Evolutionary conservation across 2,113 vertebrate genomes (phyloP).

Genomic region (Pungitius pungitius): DNA sequence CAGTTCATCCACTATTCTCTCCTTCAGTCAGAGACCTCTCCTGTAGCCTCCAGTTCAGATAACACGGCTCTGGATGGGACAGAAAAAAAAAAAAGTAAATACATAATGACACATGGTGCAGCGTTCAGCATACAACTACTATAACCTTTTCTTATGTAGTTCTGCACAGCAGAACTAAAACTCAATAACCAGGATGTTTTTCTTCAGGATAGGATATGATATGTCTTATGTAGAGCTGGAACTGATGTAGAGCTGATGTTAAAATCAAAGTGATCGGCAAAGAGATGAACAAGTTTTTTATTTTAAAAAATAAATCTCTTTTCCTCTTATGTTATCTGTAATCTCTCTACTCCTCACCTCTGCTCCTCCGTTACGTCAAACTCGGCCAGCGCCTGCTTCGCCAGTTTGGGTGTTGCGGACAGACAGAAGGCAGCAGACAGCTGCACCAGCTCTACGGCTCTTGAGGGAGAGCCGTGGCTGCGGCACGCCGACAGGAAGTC

Average conservation of each 20-base stretch:
- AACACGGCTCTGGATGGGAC: conserved; percentile 57
- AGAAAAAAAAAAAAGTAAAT: conserved; percentile 2
- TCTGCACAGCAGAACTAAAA: not conserved
- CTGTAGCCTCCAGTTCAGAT: conserved; percentile 64
- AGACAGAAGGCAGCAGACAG: conserved; percentile 84
- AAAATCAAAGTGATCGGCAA: too few species aligned
- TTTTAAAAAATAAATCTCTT: too few species aligned
- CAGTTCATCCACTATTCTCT: not conserved
- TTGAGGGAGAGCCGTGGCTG: conserved; percentile 50
- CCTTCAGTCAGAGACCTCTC: conserved; percentile 49
- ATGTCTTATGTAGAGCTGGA: not conserved
- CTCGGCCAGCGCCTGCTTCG: conserved; percentile 49
- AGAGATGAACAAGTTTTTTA: too few species aligned
- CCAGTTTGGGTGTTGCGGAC: conserved; percentile 73
- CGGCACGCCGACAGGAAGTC: conserved; percentile 81
- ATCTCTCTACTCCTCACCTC: too few species aligned
- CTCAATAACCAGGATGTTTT: not conserved
- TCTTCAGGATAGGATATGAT: not conserved
- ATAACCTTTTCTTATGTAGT: not conserved
- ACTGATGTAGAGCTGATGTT: too few species aligned
- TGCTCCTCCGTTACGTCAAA: conserved; percentile 62
- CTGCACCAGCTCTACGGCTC: conserved; percentile 86
- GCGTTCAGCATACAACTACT: not conserved
- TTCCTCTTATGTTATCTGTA: not conserved
- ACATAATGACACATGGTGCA: not conserved